Evolutionary conservation across 2,113 vertebrate genomes (phyloP).

Genomic region (Hystrix cristata): DNA sequence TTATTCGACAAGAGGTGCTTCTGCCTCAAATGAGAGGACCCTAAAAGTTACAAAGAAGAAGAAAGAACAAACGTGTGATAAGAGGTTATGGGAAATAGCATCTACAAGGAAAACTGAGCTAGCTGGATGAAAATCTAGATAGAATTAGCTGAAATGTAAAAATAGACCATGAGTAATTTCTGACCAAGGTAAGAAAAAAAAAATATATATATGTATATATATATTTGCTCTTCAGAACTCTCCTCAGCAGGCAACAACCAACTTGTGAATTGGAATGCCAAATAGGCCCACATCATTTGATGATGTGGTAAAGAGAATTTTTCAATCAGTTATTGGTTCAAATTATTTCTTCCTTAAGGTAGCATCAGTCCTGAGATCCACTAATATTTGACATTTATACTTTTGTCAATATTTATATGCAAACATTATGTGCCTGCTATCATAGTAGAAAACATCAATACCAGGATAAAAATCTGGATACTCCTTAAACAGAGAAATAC

Average conservation of each 20-base stretch:
- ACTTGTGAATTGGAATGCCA: too few relatives aligned
- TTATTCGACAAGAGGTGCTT: not conserved
- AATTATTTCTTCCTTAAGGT: not conserved
- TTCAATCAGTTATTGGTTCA: not conserved
- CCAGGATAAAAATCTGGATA: not conserved
- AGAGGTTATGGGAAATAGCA: not conserved
- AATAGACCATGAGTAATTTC: not conserved
- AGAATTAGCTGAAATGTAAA: not conserved
- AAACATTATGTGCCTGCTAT: not conserved
- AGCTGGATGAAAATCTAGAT: slow-evolving; percentile 44
- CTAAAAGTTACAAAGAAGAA: slow-evolving; percentile 23
- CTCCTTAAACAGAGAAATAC: not conserved
- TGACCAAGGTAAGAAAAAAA: not conserved
- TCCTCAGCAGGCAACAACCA: not conserved
- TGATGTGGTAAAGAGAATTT: not conserved
- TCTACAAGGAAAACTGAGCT: slow-evolving; percentile 1
- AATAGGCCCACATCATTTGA: not conserved
- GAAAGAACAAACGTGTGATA: not conserved
- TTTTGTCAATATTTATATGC: not conserved
- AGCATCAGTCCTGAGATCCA: not conserved
- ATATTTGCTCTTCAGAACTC: not conserved
- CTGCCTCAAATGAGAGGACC: not conserved
- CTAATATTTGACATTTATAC: not conserved
- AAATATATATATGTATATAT: not conserved
- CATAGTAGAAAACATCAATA: not conserved